Base-by-base conservation (phyloP, 2,113 vertebrate species). In the Orthonyx spaldingii region DNA sequence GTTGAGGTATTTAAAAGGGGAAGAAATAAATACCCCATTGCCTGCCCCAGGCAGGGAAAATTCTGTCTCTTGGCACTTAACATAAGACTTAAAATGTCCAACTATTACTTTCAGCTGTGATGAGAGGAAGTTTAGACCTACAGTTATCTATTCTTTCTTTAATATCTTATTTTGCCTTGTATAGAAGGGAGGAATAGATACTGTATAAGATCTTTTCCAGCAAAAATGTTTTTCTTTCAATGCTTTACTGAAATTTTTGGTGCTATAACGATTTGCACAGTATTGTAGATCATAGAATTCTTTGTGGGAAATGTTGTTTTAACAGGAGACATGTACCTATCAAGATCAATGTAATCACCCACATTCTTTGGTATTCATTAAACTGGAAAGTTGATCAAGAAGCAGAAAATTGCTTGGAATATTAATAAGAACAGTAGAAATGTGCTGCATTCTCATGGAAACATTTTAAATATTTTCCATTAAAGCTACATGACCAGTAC, bases 341-440 rank as follows among this genome's bases (percentile, higher is more conserved):
- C 69, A 87, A 87, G 49, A 84, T 44, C n/a, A 26, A 10, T 11
- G 13, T 30, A 75, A 56, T 79, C 65, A 87, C 46, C 16, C 23
- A 68, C 39, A 61, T 68, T 81, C 82, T 61, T n/a, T 42, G n/a
- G 22, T 86, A 49, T 60, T 90, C 66, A 50, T n/a, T 91, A 72
- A 52, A n/a, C 61, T 5, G 16, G 26, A 88, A 96, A 89, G 33
- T 86, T 89, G 53, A 80, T 65, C 60, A 71, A 71, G 66, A 82
- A 87, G 70, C 41, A 52, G 46, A 72, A 87, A 94, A 89, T 88
- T 92, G 32, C 39, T 90, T 75, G 42, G 53, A 33, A 91, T 57
- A 35, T 41, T 93, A 93, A 72, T 87, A n/a, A 93, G 50, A 53
- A 30, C 18, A n/a, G 18, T 50, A 46, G 23, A 65, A 93, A 41